phyloP scores from a whole-genome alignment of 1,140 invertebrate genomes.

The Drosophila obscura region DNA sequence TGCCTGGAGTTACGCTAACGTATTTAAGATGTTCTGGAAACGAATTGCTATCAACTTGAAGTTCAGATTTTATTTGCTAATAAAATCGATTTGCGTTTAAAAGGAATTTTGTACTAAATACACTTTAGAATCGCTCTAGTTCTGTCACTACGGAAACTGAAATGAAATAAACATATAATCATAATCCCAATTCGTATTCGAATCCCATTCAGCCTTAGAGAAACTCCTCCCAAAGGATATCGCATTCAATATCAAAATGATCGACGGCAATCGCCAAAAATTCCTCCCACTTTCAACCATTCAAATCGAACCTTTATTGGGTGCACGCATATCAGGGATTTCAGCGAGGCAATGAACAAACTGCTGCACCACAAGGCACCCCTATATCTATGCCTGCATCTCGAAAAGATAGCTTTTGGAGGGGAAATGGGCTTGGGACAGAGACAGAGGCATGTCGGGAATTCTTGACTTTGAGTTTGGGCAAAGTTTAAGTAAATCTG shows the following conservation, averaged over 20 bases:
- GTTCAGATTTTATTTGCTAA: too few species aligned
- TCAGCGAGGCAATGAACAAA: constrained; percentile 32
- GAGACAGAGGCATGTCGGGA: constrained; percentile 60
- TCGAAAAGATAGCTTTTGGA: constrained; percentile 18
- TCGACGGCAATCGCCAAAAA: not conserved
- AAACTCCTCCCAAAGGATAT: too few species aligned
- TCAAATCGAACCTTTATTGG: constrained; percentile 18
- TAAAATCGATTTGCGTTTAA: too few species aligned
- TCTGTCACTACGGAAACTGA: too few species aligned
- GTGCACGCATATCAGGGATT: constrained; percentile 42
- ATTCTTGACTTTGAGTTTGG: constrained; percentile 64
- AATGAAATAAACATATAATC: too few species aligned
- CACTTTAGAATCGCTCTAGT: too few species aligned
- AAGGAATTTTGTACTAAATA: too few species aligned
- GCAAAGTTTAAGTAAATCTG: constrained; percentile 78
- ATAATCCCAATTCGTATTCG: too few species aligned
- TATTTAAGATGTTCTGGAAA: too few species aligned
- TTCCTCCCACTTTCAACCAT: not conserved
- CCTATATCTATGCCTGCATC: constrained; percentile 53
- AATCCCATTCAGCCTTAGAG: too few species aligned
- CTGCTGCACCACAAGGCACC: constrained; percentile 15
- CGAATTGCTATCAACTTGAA: too few species aligned
- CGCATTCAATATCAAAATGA: not conserved
- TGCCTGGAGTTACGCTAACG: too few species aligned
- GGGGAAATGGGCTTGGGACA: constrained; percentile 1